These are phyloP conservation scores for Meloe dianella DNA, from an alignment of 2,888 invertebrate species.

Conservation along the genomic window DNA sequence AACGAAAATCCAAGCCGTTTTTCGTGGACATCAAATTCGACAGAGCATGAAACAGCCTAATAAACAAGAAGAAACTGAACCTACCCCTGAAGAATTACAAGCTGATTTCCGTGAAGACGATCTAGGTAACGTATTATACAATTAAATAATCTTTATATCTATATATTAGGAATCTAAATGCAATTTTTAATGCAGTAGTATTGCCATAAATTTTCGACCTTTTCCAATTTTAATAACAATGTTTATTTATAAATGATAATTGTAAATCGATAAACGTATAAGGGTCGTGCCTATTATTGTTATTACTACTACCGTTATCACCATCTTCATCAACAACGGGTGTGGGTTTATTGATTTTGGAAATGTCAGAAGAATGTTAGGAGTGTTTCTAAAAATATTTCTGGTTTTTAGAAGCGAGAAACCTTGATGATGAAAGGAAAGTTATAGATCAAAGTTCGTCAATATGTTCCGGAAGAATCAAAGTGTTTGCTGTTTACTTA, in stretches of 20 bases:
- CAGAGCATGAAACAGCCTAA: slow-evolving; percentile 73
- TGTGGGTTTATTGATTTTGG: not conserved
- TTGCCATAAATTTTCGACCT: not conserved
- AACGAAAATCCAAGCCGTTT: slow-evolving; percentile 87
- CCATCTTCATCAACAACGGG: not conserved
- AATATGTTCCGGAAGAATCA: not conserved
- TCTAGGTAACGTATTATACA: slow-evolving; percentile 66
- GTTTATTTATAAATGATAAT: not conserved
- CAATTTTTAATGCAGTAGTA: too few relatives aligned
- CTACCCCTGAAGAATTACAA: slow-evolving; percentile 74
- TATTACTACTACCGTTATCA: not conserved
- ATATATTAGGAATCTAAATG: too few relatives aligned
- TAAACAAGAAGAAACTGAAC: slow-evolving; percentile 57
- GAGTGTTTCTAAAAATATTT: not conserved
- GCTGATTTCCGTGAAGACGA: slow-evolving; percentile 82
- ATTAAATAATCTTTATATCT: too few relatives aligned
- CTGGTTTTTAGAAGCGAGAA: not conserved
- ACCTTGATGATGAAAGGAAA: not conserved
- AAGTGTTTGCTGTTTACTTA: not conserved
- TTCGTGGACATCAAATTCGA: slow-evolving; percentile 81
- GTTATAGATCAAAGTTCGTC: not conserved
- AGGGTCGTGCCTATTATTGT: not conserved
- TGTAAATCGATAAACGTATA: not conserved
- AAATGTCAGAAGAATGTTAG: not conserved
- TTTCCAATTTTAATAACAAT: not conserved